phyloP scores from a whole-genome alignment of 2,888 invertebrate species.

The Lydus trimaculatus region DNA sequence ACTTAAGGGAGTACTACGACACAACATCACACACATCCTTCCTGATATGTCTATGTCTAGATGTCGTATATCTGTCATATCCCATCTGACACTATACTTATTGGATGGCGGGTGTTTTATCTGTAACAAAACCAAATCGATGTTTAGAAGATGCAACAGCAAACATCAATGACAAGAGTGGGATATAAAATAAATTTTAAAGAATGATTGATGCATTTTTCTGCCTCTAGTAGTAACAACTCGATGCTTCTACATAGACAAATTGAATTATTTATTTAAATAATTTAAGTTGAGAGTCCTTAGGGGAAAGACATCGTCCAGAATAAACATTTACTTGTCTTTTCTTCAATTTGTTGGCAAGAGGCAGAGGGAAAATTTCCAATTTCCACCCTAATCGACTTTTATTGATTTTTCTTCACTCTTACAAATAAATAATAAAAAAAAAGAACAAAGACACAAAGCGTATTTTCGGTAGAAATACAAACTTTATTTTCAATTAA shows the following conservation, averaged over 20 bases:
- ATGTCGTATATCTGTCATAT: conserved; percentile 36
- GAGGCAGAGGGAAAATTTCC: not conserved
- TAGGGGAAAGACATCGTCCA: not conserved
- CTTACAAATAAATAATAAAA: not conserved
- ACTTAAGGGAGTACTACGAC: conserved; percentile 42
- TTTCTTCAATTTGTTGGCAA: not conserved
- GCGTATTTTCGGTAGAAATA: not conserved
- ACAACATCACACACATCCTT: conserved; percentile 39
- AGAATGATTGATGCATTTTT: conserved; percentile 19
- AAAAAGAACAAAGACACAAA: not conserved
- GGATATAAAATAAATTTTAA: not conserved
- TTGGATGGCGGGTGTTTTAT: conserved; percentile 29
- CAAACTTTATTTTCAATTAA: not conserved
- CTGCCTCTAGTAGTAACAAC: not conserved
- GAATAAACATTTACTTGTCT: not conserved
- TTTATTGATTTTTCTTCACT: not conserved
- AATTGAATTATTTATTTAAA: conserved; percentile 21
- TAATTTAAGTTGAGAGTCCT: not conserved
- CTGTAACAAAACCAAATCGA: conserved; percentile 34
- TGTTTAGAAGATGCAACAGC: conserved; percentile 14
- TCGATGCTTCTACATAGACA: not conserved
- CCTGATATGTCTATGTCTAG: not conserved
- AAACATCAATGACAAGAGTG: not conserved
- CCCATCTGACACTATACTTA: conserved; percentile 38
- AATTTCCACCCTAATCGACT: conserved; percentile 3